Evolutionary conservation across 2,888 invertebrate species (phyloP).

Genomic region (Lasioglossum pauxillum): DNA sequence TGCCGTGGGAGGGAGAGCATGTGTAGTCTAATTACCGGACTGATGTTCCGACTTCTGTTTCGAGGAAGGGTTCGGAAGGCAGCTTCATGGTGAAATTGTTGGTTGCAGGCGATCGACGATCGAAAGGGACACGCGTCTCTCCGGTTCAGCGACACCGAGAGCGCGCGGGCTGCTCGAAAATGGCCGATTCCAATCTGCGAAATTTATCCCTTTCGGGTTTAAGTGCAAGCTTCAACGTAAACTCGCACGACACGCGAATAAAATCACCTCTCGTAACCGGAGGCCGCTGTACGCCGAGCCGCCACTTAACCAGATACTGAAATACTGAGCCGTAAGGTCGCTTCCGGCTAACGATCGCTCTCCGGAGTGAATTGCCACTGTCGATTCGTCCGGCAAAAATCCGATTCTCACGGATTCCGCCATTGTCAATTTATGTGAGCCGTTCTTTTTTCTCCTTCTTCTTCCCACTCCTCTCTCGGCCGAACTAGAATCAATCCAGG

Average conservation of each 20-base stretch:
- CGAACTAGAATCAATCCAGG: not conserved
- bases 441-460: not conserved
- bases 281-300: slow-evolving; percentile 39
- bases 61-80: not conserved
- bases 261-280: slow-evolving; percentile 49
- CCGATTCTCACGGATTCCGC: slow-evolving; percentile 26
- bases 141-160: slow-evolving; percentile 41
- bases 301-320: slow-evolving; percentile 64
- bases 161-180: slow-evolving; percentile 34
- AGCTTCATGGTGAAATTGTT: slow-evolving; percentile 28
- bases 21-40: slow-evolving; percentile 7
- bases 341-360: slow-evolving; percentile 60
- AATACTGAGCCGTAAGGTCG: slow-evolving; percentile 55
- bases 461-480: not conserved
- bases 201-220: slow-evolving; percentile 65
- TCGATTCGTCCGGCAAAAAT: slow-evolving; percentile 51
- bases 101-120: slow-evolving; percentile 29
- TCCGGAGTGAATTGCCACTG: slow-evolving; percentile 57
- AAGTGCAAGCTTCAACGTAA: slow-evolving; percentile 65
- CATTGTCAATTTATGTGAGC: slow-evolving; percentile 44
- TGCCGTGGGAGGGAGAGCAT: not conserved
- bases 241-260: slow-evolving; percentile 69
- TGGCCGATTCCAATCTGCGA: slow-evolving; percentile 67
- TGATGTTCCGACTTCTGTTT: not conserved
- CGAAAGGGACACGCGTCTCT: slow-evolving; percentile 13